Evolutionary conservation across 2,797 vertebrate species (phyloP).

Genomic region (Acanthurus lineatus): DNA sequence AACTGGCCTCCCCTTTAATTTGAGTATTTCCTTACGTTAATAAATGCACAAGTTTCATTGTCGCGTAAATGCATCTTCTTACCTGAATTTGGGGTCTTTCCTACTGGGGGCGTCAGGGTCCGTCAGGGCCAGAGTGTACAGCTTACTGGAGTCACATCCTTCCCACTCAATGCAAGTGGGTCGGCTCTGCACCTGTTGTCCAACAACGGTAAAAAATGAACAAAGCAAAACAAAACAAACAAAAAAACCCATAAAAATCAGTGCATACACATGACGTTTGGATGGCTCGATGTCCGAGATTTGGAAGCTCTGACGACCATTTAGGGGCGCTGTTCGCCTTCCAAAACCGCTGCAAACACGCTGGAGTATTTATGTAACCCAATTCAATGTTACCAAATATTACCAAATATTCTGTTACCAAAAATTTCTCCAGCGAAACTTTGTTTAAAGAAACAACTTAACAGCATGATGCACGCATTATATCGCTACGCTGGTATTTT

Average conservation of each 20-base stretch:
- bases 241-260: not conserved
- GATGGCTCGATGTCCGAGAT: not conserved
- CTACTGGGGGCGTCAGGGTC: conserved; percentile 96
- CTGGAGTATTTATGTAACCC: conserved; percentile 17
- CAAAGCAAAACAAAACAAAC: not conserved
- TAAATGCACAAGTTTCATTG: not conserved
- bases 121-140: conserved; percentile 93
- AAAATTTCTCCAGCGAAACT: not conserved
- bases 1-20: too few species aligned
- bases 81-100: conserved; percentile 93
- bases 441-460: accelerated
- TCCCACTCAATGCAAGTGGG: conserved; percentile 92
- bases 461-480: too few species aligned
- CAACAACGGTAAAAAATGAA: not conserved
- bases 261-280: not conserved
- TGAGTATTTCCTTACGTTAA: too few species aligned
- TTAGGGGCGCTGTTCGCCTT: conserved; percentile 3
- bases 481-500: accelerated
- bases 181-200: conserved; percentile 87
- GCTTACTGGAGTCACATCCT: conserved; percentile 89
- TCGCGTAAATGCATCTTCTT: not conserved
- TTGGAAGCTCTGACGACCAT: not conserved
- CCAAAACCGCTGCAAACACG: not conserved
- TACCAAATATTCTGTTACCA: accelerated
- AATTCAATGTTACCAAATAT: conserved; percentile 1